Conservation (phyloP, 2,797 vertebrate genomes). For the Aratinga solstitialis region DNA sequence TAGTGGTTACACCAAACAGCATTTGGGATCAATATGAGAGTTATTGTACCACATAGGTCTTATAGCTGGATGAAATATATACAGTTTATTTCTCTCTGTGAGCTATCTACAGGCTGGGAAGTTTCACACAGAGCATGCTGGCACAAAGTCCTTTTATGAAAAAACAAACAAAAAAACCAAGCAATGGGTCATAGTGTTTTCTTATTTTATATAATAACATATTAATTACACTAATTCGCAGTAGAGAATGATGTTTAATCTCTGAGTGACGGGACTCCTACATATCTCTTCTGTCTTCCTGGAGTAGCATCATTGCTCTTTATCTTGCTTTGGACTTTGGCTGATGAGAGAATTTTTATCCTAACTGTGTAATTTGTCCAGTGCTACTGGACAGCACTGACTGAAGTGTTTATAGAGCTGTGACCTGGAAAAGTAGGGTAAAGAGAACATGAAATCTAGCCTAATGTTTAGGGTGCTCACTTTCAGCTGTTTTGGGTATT, state of each 20-base stretch:
- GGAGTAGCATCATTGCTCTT: background rate
- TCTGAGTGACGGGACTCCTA: background rate
- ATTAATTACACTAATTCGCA: background rate
- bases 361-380: background rate
- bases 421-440: background rate
- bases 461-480: background rate
- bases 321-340: background rate
- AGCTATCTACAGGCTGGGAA: background rate
- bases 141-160: background rate
- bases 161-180: background rate
- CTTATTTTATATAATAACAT: background rate
- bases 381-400: background rate
- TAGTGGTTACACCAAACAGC: background rate
- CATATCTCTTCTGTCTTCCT: background rate
- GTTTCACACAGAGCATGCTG: background rate
- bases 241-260: background rate
- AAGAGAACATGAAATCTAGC: background rate
- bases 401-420: background rate
- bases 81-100: background rate
- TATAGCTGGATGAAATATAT: background rate
- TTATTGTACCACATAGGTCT: accelerated
- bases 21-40: background rate
- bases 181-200: background rate
- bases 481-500: background rate
- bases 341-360: background rate